Percentiles rank a stretch among this genome's conserved stretches.
Conservation (phyloP, 2,888 invertebrate species). For the Orchesella flavescens region DNA sequence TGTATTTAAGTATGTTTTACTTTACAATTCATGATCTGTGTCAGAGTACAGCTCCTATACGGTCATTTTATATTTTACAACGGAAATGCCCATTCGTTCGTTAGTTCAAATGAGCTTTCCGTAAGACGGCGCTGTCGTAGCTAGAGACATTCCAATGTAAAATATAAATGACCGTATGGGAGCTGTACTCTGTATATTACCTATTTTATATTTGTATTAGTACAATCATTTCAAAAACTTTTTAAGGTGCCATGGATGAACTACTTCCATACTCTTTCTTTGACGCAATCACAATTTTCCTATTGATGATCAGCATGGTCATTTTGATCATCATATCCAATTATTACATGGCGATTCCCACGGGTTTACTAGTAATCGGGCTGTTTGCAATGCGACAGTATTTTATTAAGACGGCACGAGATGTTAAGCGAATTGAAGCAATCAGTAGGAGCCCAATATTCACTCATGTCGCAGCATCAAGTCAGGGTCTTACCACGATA, state of each 20-base stretch:
- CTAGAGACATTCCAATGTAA: no score
- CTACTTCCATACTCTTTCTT: conserved; percentile 79
- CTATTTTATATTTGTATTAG: no score
- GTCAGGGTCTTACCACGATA: conserved; percentile 93
- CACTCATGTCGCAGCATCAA: conserved; percentile 89
- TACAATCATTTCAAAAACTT: no score
- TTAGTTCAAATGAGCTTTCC: no score
- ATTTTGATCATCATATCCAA: conserved; percentile 75
- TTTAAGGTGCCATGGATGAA: conserved; percentile 77
- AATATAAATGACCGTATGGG: no score
- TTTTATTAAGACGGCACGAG: conserved; percentile 86
- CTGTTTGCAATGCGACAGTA: conserved; percentile 78
- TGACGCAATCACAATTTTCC: conserved; percentile 76
- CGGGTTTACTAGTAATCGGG: conserved; percentile 74
- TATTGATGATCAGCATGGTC: conserved; percentile 75
- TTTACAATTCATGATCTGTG: no score
- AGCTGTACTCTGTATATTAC: no score
- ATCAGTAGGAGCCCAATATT: conserved; percentile 89
- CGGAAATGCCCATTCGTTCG: no score
- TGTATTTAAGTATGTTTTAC: no score
- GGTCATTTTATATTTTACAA: no score
- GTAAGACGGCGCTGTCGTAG: no score
- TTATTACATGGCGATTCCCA: conserved; percentile 74
- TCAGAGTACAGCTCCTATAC: no score
- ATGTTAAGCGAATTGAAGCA: conserved; percentile 80